Evolutionary conservation across 2,113 vertebrate genomes (phyloP), one percentile per base, ranked within the genome.

Genomic region (Peucedramus taeniatus): DNA sequence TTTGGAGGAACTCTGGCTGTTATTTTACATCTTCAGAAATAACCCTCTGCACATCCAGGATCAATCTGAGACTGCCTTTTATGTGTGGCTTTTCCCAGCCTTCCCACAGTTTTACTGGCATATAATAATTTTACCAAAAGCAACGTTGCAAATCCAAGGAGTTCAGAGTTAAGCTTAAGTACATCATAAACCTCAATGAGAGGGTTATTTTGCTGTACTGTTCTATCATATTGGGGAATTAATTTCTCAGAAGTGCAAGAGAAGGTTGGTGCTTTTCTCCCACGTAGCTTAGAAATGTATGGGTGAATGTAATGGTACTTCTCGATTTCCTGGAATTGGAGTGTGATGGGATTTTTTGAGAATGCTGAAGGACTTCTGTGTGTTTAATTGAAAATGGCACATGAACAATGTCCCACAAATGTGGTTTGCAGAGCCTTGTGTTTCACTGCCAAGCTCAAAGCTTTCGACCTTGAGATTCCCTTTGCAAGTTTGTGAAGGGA

Each of bases 211-310:
- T 84, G 21, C 61, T 79, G 35, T 82, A 31, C 2, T 3, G 27
- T 56, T 91, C 60, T 74, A 0, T 87, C n/a, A 7, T 87, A 49
- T 26, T 44, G 49, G 64, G 35, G 83, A 82, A 53, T 70, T 77
- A 61, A 90, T 84, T 91, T 94, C 24, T 30, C 26, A 60, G 53
- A 64, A 81, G 22, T 68, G 63, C 30, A 66, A 40, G 63, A 81
- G 64, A 27, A 69, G 26, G 28, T 45, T 66, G 77, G 40, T 91
- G 51, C n/a, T 92, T 75, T 30, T 83, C 44, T 83, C 49, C 53
- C 21, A 16, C 0, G 0, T 65, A 19, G 40, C 28, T 76, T 69
- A 57, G 50, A 77, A 77, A 45, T 0, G 0, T 65, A 37, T 14
- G 31, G 37, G 30, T 72, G 40, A 70, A 70, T 49, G 11, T 35